Evolutionary conservation across 35 echinoderm and acorn worm genomes (phyloP), one percentile per base, ranked within the genome.

Genomic region (Apostichopus parvimensis): DNA sequence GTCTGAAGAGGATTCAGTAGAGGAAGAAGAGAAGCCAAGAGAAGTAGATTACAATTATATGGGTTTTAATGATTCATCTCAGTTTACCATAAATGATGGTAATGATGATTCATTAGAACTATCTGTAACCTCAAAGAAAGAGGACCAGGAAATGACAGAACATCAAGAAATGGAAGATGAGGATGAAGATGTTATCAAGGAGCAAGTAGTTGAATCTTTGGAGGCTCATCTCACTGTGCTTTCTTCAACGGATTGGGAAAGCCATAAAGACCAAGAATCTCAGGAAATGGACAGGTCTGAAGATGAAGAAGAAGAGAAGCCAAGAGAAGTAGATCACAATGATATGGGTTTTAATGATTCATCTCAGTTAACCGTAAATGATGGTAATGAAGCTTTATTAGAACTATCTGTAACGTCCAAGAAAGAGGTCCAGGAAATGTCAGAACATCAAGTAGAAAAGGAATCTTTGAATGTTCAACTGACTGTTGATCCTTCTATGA

Each of bases 241-340:
- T 60, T 60, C 58, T 60, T 60, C 58, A 60, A 60, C 1, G 58
- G 58, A 60, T 12, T 9, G 1, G 6, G 7, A 60, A 60, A 3
- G 4, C 58, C 28, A 2, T 34, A 34, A 34, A 2, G 28, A 34
- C 2, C 28, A 34, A 34, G 28, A 1, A 34, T 34, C 28, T 34
- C 28, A 34, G 1, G 28, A 34, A 34, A 34, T 34, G 28, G 78
- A 53, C 25, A 53, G 73, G 25, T 77, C 14, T 21, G 28, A 58
- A 22, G 55, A 84, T 9, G 15, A 20, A 4, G 81, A 80, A 15
- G 55, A n/a, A 21, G 15, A 6, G 57, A 7, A 58, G 9, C 17
- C 22, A 4, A 60, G 55, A 84, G 81, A 84, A 58, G 54, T 84
- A 57, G 81, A 84, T 58, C 55, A 84, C 81, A 84, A 84, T 59